A percentile compares a stretch with the other conserved stretches of the same genome.
These are phyloP conservation scores for Tetraneura akinire DNA, from an alignment of 1,140 invertebrate genomes.

Conservation along the genomic window DNA sequence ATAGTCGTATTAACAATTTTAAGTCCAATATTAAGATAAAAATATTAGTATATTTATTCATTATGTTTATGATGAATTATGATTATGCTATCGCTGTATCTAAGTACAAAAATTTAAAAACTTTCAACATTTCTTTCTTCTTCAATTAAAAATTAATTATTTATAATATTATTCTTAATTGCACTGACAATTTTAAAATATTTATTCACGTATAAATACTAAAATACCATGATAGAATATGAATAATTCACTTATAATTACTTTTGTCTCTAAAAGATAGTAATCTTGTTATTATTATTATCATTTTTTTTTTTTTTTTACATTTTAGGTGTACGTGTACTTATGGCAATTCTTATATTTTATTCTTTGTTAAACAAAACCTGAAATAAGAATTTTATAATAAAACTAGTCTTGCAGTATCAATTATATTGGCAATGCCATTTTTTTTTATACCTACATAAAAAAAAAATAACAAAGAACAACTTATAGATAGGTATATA, in stretches of 20 bases:
- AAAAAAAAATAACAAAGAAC: background rate
- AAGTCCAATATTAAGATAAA: background rate
- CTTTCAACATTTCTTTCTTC: background rate
- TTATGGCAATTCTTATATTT: background rate
- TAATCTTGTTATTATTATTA: too few species aligned
- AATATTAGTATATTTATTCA: background rate
- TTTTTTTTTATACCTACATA: background rate
- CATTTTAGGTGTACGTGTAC: background rate
- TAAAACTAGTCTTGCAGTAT: slow-evolving; percentile 6
- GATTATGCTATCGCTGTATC: background rate
- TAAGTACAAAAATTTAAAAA: background rate
- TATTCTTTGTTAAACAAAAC: background rate
- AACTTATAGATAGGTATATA: background rate
- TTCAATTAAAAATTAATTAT: background rate
- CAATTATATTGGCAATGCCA: background rate
- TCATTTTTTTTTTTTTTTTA: slow-evolving; percentile 18
- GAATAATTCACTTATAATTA: background rate
- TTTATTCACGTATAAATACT: background rate
- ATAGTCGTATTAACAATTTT: background rate
- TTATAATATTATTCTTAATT: background rate
- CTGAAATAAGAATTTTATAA: slow-evolving; percentile 25
- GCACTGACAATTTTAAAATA: background rate
- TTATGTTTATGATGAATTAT: background rate
- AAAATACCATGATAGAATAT: background rate
- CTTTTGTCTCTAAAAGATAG: background rate